These are phyloP conservation scores for Carcinoscorpius rotundicauda DNA, from an alignment of 1,140 invertebrate genomes.

Conservation along the genomic window DNA sequence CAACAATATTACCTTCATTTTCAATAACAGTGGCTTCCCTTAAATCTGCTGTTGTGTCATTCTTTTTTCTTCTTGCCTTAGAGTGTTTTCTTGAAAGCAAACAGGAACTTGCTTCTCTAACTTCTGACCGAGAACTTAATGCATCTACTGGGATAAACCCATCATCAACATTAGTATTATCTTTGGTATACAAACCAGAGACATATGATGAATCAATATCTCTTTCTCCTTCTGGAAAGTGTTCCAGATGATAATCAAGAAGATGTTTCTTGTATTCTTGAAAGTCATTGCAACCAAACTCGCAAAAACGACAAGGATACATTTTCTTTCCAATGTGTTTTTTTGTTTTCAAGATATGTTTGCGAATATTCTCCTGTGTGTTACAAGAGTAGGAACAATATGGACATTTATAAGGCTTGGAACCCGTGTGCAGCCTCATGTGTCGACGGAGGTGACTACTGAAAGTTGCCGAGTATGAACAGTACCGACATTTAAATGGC, in stretches of 20 bases:
- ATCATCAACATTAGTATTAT: no score
- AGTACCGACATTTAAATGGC: slow-evolving; percentile 18
- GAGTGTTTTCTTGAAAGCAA: no score
- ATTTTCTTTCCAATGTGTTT: slow-evolving; percentile 60
- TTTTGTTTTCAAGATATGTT: slow-evolving; percentile 65
- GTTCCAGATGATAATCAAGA: slow-evolving; percentile 37
- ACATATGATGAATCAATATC: slow-evolving; percentile 5
- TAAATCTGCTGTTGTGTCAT: no score
- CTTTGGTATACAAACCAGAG: neutral
- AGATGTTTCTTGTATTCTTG: slow-evolving; percentile 54
- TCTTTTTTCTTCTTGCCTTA: no score
- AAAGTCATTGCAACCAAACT: slow-evolving; percentile 48
- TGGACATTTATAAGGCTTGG: slow-evolving; percentile 42
- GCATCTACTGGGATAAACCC: no score
- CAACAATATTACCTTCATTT: no score
- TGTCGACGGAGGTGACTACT: slow-evolving; percentile 19
- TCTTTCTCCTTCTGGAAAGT: slow-evolving; percentile 9
- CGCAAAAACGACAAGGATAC: slow-evolving; percentile 57
- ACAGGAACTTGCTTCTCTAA: no score
- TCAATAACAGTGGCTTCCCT: no score
- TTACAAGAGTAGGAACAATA: slow-evolving; percentile 66
- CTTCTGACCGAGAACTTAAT: no score
- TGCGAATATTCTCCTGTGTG: slow-evolving; percentile 71
- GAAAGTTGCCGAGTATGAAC: slow-evolving; percentile 45
- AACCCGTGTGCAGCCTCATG: slow-evolving; percentile 29